These are phyloP conservation scores for Hydrochoerus hydrochaeris DNA, from an alignment of 2,113 vertebrate species.

Conservation along the genomic window DNA sequence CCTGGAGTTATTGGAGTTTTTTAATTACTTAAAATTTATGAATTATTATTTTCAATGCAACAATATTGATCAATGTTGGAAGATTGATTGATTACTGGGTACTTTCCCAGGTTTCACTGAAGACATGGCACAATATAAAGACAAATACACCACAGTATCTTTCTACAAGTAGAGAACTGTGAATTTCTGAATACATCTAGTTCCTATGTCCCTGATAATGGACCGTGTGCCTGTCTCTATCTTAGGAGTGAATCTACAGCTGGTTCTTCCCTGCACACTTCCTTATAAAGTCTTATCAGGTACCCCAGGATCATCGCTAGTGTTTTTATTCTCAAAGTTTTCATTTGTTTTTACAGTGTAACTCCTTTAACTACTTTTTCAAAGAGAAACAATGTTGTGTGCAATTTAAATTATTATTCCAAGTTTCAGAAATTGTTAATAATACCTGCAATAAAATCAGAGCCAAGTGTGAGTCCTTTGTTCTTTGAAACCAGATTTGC, in stretches of 20 bases:
- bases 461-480: not conserved
- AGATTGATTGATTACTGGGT: not conserved
- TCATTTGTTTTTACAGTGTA: not conserved
- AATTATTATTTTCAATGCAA: slow-evolving; percentile 25
- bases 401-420: not conserved
- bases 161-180: not conserved
- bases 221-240: not conserved
- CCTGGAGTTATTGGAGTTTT: not conserved
- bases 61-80: not conserved
- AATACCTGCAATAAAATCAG: not conserved
- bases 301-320: not conserved
- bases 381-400: not conserved
- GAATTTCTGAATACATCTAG: not conserved
- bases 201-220: not conserved
- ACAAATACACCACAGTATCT: not conserved
- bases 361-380: not conserved
- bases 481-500: not conserved
- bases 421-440: not conserved
- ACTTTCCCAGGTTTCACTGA: not conserved
- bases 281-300: not conserved
- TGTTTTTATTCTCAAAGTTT: not conserved
- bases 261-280: not conserved
- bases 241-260: not conserved
- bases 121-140: not conserved
- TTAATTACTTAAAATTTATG: not conserved